Evolutionary conservation across 2,888 invertebrate species (phyloP).

Genomic region (Rotaria macrura): DNA sequence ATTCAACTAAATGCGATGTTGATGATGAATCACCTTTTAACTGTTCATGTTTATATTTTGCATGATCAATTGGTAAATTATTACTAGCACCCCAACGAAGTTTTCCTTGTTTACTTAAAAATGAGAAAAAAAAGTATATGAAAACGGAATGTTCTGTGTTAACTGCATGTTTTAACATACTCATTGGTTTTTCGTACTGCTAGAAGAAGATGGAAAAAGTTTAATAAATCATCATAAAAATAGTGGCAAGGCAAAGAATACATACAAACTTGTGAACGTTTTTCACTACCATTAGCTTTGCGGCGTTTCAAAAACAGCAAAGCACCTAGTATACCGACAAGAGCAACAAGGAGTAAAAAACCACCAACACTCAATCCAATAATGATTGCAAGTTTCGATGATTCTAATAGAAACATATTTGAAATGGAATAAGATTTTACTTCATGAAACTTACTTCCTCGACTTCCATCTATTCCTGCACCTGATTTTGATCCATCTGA

Average conservation of each 20-base stretch:
- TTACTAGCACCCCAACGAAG: not conserved
- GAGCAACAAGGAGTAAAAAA: too few species aligned
- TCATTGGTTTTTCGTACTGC: not conserved
- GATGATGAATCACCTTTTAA: not conserved
- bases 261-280: too few species aligned
- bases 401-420: not conserved
- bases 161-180: not conserved
- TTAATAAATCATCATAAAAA: too few species aligned
- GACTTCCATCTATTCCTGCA: not conserved
- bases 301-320: too few species aligned
- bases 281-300: too few species aligned
- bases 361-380: too few species aligned
- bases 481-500: not conserved
- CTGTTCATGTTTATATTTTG: not conserved
- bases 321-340: too few species aligned
- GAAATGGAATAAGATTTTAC: not conserved
- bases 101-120: not conserved
- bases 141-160: too few species aligned
- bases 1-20: slow-evolving; percentile 13
- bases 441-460: not conserved
- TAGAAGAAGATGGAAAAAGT: not conserved
- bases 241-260: too few species aligned
- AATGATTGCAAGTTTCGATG: too few species aligned
- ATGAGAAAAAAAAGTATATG: not conserved
- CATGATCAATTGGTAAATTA: not conserved